Percentiles rank a stretch among this genome's conserved stretches.
Conservation (phyloP, 1,140 invertebrate species). For the Drosophila ogumai region DNA sequence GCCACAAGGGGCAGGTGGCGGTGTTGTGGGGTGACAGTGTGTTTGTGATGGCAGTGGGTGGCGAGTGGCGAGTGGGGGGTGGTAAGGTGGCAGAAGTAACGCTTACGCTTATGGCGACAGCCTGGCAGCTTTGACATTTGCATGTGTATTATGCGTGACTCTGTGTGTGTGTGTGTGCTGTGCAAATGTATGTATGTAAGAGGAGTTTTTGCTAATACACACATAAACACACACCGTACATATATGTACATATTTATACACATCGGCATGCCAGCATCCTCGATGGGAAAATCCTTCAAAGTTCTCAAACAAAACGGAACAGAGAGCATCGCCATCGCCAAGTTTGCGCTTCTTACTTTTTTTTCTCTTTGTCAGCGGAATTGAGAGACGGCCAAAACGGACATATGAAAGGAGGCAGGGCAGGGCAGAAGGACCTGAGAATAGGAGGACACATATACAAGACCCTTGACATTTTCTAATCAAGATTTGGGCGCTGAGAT, state of each 20-base stretch:
- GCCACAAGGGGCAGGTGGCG: slow-evolving; percentile 9
- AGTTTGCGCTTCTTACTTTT: slow-evolving; percentile 28
- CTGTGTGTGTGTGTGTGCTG: slow-evolving; percentile 14
- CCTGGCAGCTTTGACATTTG: slow-evolving; percentile 55
- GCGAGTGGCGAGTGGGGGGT: neutral
- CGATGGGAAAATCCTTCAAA: slow-evolving; percentile 50
- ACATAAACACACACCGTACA: slow-evolving; percentile 2
- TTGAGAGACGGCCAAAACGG: slow-evolving; percentile 5
- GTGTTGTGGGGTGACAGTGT: neutral
- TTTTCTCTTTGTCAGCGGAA: slow-evolving; percentile 17
- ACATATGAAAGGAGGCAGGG: slow-evolving; percentile 1
- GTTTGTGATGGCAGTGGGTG: neutral
- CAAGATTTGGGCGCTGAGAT: slow-evolving; percentile 19
- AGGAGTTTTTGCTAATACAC: slow-evolving; percentile 31
- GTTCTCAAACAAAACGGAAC: slow-evolving; percentile 32
- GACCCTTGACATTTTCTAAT: slow-evolving; percentile 40
- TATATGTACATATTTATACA: neutral
- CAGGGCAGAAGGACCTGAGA: slow-evolving; percentile 2
- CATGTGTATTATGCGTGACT: slow-evolving; percentile 48
- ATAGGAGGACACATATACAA: slow-evolving; percentile 11
- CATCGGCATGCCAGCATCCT: slow-evolving; percentile 25
- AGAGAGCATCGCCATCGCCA: slow-evolving; percentile 42
- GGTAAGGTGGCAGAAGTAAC: slow-evolving; percentile 37
- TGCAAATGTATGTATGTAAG: neutral
- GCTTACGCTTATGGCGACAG: slow-evolving; percentile 48